Evolutionary conservation across 92 coral and sea anemone genomes (phyloP).

Genomic region (Anthopleura xanthogrammica): DNA sequence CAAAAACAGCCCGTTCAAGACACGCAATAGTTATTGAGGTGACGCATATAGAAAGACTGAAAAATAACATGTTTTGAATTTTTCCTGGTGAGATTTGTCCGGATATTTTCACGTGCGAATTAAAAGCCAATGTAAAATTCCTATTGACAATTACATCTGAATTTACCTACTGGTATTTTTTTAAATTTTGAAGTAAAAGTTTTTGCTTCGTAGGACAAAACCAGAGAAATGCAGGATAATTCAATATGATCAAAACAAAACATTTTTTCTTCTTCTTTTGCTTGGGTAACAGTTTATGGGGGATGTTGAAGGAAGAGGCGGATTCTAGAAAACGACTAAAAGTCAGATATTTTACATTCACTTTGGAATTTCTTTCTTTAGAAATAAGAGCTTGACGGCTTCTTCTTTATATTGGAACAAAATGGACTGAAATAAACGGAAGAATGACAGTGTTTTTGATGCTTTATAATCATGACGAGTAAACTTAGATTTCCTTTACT

Average conservation of each 20-base stretch:
- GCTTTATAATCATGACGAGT: neutral
- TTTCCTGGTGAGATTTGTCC: no score
- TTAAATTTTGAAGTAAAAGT: neutral
- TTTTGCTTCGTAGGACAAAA: neutral
- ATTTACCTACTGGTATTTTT: neutral
- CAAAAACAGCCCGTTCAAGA: no score
- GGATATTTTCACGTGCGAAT: no score
- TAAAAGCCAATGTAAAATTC: no score
- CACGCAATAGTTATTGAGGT: no score
- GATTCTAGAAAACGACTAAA: neutral
- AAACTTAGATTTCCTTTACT: neutral
- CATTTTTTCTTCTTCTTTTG: no score
- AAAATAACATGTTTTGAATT: no score
- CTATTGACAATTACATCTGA: no score
- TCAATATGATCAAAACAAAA: no score
- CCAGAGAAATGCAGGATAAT: no score
- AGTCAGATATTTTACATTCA: neutral
- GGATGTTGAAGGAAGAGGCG: neutral
- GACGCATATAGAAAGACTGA: no score
- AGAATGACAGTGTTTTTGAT: neutral
- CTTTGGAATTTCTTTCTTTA: neutral
- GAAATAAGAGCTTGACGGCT: neutral
- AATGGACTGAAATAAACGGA: neutral
- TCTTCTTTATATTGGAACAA: neutral
- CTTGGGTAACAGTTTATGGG: neutral